These are phyloP conservation scores for Geopemphigus sp. DNA, from an alignment of 1,140 invertebrate genomes.

Conservation along the genomic window DNA sequence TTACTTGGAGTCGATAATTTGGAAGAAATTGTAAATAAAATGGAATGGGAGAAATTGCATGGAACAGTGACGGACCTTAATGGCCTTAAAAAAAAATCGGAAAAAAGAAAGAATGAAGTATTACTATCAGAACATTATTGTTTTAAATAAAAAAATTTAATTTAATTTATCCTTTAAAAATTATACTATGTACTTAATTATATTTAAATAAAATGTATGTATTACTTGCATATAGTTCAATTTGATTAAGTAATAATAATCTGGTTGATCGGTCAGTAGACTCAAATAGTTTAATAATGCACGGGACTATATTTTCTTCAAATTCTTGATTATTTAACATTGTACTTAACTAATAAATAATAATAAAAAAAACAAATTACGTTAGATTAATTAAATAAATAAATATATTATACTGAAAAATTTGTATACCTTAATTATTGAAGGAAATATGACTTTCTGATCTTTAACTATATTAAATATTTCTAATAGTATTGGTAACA, in stretches of 20 bases:
- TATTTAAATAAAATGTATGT: neutral
- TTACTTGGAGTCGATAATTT: too few species aligned
- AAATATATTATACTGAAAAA: neutral
- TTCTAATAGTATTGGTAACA: slow-evolving; percentile 28
- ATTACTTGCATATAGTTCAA: slow-evolving; percentile 73
- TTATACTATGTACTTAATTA: too few species aligned
- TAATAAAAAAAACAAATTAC: neutral
- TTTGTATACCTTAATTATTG: slow-evolving; percentile 27
- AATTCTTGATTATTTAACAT: slow-evolving; percentile 87
- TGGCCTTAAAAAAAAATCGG: too few species aligned
- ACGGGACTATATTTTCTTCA: slow-evolving; percentile 94
- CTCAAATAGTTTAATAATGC: slow-evolving; percentile 93
- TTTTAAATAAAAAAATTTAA: too few species aligned
- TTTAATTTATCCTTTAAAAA: too few species aligned
- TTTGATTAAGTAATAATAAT: slow-evolving; percentile 86
- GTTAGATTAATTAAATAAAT: neutral
- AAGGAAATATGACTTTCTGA: slow-evolving; percentile 28
- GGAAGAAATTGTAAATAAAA: too few species aligned
- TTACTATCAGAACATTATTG: too few species aligned
- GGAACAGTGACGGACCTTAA: too few species aligned
- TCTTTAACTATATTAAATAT: slow-evolving; percentile 38
- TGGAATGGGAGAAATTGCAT: too few species aligned
- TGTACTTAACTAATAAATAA: slow-evolving; percentile 71
- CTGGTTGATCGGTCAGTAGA: slow-evolving; percentile 93
- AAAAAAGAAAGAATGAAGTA: too few species aligned